Evolutionary conservation across 2,888 invertebrate species (phyloP), one percentile per base, ranked within the genome.

Genomic region (Andrena fulva): DNA sequence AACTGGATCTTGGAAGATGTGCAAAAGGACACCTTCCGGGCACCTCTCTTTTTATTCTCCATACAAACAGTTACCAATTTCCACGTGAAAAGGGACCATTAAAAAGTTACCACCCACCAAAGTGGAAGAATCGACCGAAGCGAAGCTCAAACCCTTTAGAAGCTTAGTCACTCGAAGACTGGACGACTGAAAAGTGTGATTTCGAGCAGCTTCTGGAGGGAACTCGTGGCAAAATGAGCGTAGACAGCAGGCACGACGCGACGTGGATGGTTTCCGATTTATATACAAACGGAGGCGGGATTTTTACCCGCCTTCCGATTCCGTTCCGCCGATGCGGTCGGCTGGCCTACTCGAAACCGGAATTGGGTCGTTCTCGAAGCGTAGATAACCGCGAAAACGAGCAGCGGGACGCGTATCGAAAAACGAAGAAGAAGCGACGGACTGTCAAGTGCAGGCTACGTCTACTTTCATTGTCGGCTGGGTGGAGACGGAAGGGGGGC

Each of bases 381-480:
- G 89, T 82, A 84, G 88, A 90, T 90, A 91, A 91, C 91, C 90
- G 91, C 92, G 92, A 93, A 93, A 91, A 91, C 82, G 76, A 84
- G 31, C 73, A 75, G 24, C 56, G 74, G 42, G 60, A 76, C 33
- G 77, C 31, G 60, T 35, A 52, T 54, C 12, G 48, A 78, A 66
- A 67, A 74, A 76, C 67, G 77, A 50, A 52, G 82, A 71, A 31
- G 64, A 56, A 50, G 27, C 54, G 59, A 52, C 67, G 54, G 56
- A 16, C 73, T 48, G 80, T 48, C 70, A 52, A 62, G 54, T 29
- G 72, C 72, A 76, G 87, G 87, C 76, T 90, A 89, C 86, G 91
- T 87, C 93, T 92, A 93, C 93, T 93, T 93, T 93, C 93, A 93
- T 93, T 93, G 93, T 91, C 91, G 90, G 88, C 64, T 60, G 59